A percentile compares a stretch with the other conserved stretches of the same genome.
Conservation (phyloP, 2,888 invertebrate genomes). For the Hemaris fuciformis region DNA sequence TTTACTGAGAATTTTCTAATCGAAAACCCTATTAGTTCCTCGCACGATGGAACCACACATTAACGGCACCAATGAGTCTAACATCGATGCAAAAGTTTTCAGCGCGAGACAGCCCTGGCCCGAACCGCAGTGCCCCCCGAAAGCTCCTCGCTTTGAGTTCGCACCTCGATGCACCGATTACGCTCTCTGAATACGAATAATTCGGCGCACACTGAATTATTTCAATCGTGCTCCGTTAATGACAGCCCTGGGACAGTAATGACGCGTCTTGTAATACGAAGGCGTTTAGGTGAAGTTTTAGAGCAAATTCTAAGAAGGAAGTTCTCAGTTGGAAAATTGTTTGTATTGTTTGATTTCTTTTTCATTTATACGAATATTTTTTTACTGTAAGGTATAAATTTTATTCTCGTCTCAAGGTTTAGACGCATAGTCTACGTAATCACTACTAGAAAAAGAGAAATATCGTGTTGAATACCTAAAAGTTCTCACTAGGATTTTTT, state of each 20-base stretch:
- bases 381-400: too few relatives aligned
- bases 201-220: slow-evolving; percentile 21
- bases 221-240: slow-evolving; percentile 24
- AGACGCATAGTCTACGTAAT: too few relatives aligned
- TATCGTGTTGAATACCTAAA: too few relatives aligned
- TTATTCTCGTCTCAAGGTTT: too few relatives aligned
- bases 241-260: slow-evolving; percentile 22
- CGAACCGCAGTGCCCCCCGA: slow-evolving; percentile 23
- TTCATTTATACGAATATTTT: too few relatives aligned
- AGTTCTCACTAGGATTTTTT: too few relatives aligned
- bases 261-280: not conserved
- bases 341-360: not conserved
- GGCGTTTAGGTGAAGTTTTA: not conserved
- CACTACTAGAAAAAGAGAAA: too few relatives aligned
- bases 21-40: too few relatives aligned
- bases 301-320: not conserved
- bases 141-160: slow-evolving; percentile 40
- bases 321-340: too few relatives aligned
- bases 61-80: not conserved
- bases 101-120: not conserved
- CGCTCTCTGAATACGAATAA: slow-evolving; percentile 38
- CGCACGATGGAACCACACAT: too few relatives aligned
- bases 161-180: slow-evolving; percentile 53
- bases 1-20: too few relatives aligned
- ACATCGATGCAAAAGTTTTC: not conserved